phyloP scores from a whole-genome alignment of 2,888 invertebrate species.

The Sesia apiformis region DNA sequence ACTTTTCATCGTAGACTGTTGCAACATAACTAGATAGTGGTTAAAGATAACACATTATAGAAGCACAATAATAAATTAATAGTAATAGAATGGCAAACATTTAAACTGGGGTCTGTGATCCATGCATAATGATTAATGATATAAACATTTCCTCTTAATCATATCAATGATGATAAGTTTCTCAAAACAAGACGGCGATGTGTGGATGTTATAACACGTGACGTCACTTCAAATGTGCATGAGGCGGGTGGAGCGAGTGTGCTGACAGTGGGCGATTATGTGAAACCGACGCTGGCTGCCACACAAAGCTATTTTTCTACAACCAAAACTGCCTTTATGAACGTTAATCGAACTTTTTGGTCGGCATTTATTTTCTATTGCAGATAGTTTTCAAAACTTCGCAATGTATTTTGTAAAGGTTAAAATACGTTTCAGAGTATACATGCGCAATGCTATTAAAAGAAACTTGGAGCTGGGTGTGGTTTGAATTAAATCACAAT shows the following conservation, averaged over 20 bases:
- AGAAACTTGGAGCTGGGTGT: constrained; percentile 10
- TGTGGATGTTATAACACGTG: background rate
- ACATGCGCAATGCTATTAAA: constrained; percentile 13
- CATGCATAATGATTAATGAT: no score
- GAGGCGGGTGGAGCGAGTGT: constrained; percentile 9
- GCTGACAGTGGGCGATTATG: constrained; percentile 32
- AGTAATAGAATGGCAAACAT: no score
- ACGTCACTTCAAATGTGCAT: background rate
- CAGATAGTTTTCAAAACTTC: background rate
- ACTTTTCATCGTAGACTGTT: no score
- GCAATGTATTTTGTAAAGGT: background rate
- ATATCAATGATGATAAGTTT: no score
- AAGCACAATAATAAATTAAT: no score
- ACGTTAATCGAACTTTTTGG: constrained; percentile 2
- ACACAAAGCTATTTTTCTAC: constrained; percentile 17
- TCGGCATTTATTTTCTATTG: background rate
- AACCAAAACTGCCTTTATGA: constrained; percentile 9
- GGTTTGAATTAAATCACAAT: constrained; percentile 32
- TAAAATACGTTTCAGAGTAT: background rate
- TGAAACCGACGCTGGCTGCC: constrained; percentile 30
- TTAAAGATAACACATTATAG: no score
- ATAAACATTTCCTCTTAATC: no score
- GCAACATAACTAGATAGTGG: no score
- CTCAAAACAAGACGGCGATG: no score
- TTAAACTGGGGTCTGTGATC: no score